phyloP scores from a whole-genome alignment of 35 echinoderm and acorn worm genomes.

The Nesometra sesokonis region DNA sequence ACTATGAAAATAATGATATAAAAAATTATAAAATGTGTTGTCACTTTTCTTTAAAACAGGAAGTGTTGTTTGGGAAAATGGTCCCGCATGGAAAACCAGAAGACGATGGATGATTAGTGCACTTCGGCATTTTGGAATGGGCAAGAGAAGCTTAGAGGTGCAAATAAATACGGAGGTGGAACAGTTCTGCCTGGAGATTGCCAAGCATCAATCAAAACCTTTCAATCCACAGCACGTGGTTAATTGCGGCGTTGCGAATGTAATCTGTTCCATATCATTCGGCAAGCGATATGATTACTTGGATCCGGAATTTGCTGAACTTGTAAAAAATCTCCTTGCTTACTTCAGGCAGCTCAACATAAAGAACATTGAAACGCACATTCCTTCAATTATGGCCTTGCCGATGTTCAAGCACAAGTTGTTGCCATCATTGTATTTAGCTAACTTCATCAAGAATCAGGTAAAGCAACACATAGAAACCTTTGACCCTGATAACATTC shows the following conservation, averaged over 20 bases:
- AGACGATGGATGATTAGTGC: conserved; percentile 26
- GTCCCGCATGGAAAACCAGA: conserved; percentile 42
- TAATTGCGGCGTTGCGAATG: conserved; percentile 12
- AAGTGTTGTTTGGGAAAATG: conserved; percentile 37
- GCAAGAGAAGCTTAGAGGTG: conserved; percentile 42
- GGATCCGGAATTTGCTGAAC: conserved; percentile 15
- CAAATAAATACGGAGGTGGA: conserved; percentile 17
- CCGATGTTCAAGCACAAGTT: background rate
- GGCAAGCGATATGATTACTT: conserved; percentile 33
- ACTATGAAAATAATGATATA: no score
- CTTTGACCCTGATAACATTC: background rate
- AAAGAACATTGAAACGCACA: background rate
- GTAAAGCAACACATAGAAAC: background rate
- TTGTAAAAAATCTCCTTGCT: background rate
- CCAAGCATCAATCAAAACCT: background rate
- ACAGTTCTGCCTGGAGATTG: conserved; percentile 15
- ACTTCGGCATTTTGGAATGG: conserved; percentile 46
- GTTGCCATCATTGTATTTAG: background rate
- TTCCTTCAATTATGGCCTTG: background rate
- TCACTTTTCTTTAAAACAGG: no score
- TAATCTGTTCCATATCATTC: conserved; percentile 31
- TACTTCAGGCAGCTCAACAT: background rate
- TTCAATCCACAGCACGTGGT: conserved; percentile 26
- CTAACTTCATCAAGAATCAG: background rate
- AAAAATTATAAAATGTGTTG: no score